A percentile compares a stretch with the other conserved stretches of the same genome.
Evolutionary conservation across 1,140 invertebrate genomes (phyloP).

Genomic region (Rhopalosiphum maidis): DNA sequence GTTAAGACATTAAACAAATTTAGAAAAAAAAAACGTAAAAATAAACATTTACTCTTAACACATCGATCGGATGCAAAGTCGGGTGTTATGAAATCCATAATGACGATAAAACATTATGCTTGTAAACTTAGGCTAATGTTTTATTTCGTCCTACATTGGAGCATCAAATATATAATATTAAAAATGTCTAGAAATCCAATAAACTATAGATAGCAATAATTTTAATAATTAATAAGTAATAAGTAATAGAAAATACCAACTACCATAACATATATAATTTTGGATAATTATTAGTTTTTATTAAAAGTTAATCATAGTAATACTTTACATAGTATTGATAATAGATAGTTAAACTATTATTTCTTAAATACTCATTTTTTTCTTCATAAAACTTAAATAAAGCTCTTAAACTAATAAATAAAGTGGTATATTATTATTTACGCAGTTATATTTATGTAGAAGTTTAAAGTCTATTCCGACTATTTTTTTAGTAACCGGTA

Average conservation of each 20-base stretch:
- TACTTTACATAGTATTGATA: neutral
- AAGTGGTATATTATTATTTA: slow-evolving; percentile 8
- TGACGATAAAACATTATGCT: neutral
- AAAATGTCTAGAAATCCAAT: no score
- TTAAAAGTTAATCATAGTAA: neutral
- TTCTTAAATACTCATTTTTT: neutral
- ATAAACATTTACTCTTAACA: neutral
- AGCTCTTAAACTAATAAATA: neutral
- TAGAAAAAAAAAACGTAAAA: neutral
- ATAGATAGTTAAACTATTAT: neutral
- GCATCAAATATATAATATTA: no score
- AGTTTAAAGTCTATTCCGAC: slow-evolving; percentile 21
- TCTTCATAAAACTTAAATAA: neutral
- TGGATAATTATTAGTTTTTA: neutral
- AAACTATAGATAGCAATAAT: neutral
- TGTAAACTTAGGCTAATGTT: neutral
- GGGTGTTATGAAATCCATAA: neutral
- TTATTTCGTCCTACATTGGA: no score
- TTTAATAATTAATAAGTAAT: neutral
- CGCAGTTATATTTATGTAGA: neutral
- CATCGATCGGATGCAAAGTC: neutral
- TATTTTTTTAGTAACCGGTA: neutral
- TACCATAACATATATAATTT: no score
- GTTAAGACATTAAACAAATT: neutral
- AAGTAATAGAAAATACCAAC: neutral